Conservation (phyloP, 2,113 vertebrate species). For the Ceyx margarethae region DNA sequence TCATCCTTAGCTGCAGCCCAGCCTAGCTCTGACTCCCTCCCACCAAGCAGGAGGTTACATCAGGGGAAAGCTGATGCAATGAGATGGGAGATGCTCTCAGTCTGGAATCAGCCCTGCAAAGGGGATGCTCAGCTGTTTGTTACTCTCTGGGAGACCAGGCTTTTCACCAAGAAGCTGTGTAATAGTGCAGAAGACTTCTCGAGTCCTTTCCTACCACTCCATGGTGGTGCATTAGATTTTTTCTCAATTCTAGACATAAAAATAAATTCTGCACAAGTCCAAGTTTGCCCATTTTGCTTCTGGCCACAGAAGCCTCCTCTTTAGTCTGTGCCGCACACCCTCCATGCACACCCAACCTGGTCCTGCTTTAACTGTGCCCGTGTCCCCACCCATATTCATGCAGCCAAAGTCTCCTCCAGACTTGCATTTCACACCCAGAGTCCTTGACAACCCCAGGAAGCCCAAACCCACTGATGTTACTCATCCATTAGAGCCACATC, state of each 20-base stretch:
- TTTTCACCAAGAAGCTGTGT: not conserved
- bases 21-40: not conserved
- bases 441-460: not conserved
- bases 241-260: not conserved
- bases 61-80: not conserved
- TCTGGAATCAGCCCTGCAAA: not conserved
- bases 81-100: not conserved
- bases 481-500: not conserved
- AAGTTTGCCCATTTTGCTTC: not conserved
- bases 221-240: too few relatives aligned
- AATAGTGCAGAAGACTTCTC: not conserved
- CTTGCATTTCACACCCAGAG: not conserved
- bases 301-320: not conserved
- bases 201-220: not conserved
- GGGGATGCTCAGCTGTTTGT: not conserved
- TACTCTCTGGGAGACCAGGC: not conserved
- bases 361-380: not conserved
- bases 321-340: not conserved
- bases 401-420: not conserved
- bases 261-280: not conserved
- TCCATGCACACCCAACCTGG: not conserved
- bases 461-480: not conserved
- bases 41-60: not conserved
- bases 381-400: accelerated
- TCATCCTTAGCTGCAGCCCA: not conserved